Evolutionary conservation across 2,888 invertebrate genomes (phyloP), one percentile per base, ranked within the genome.

Genomic region (Netelia virgata): DNA sequence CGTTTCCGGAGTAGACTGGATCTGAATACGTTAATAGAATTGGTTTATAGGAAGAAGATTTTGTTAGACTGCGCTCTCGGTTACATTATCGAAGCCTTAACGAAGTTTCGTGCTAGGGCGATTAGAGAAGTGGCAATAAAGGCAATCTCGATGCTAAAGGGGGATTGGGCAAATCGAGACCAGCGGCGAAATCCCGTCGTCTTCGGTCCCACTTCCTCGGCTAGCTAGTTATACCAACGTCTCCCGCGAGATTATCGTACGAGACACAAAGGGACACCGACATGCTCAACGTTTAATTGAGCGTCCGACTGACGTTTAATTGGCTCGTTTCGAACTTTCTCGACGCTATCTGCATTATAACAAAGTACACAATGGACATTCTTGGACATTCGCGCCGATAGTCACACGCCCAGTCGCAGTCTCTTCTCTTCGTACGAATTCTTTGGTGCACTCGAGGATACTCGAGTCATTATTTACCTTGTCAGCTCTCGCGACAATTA

Each of bases 91-190:
- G 70, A 82, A 83, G 79, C 8, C 59, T 74, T 72, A 83, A 83
- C 80, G 80, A 83, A 83, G 83, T 83, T 83, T 83, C 80, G 80
- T 50, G 63, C 80, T 66, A 63, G 53, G 75, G 66, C 77, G 80
- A 80, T 80, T 64, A 69, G 59, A 64, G 83, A 80, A 80, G 80
- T 80, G 80, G 74, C 83, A 83, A 83, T 83, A 73, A 63, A 75
- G 83, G 69, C 80, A 80, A 83, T 83, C 74, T 74, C 80, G 20
- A 74, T 43, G 74, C 43, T 20, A 53, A 83, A 47, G 70, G 23
- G 72, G 63, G 53, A 77, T 82, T 82, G 53, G 68, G 11, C 82
- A 77, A 68, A 82, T 73, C 50, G 66, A 68, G 66, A 61, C 66
- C 66, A 72, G 68, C 77, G 36, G 36, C 6, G 36, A 64, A 64